Conservation (phyloP, 2,797 vertebrate genomes). For the Gobionotothen gibberifrons region DNA sequence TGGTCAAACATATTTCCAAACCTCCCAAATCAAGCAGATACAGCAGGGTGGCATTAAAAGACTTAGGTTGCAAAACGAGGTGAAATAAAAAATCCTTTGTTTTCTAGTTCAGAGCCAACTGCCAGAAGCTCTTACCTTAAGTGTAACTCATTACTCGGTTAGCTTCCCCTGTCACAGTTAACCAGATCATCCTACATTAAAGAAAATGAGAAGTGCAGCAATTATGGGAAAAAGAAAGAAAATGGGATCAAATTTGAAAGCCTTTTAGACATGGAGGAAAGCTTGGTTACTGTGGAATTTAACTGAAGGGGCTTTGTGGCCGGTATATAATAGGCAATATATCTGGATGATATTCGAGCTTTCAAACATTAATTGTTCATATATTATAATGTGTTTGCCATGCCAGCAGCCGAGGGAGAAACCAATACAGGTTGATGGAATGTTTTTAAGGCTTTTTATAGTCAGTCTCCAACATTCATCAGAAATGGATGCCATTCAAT, state of each 20-base stretch:
- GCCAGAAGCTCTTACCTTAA: slow-evolving; percentile 52
- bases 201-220: slow-evolving; percentile 76
- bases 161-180: slow-evolving; percentile 72
- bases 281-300: slow-evolving; percentile 48
- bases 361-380: slow-evolving; percentile 49
- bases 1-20: slow-evolving; percentile 1
- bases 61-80: neutral
- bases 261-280: slow-evolving; percentile 69
- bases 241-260: slow-evolving; percentile 72
- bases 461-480: neutral
- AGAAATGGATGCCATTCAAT: neutral
- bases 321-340: slow-evolving; percentile 58
- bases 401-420: slow-evolving; percentile 12
- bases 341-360: slow-evolving; percentile 42
- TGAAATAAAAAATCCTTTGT: slow-evolving; percentile 7
- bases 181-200: slow-evolving; percentile 77
- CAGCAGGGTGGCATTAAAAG: neutral
- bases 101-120: slow-evolving; percentile 18
- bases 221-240: slow-evolving; percentile 71
- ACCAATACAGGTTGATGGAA: slow-evolving; percentile 15
- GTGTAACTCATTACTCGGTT: slow-evolving; percentile 60
- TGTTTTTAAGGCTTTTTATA: slow-evolving; percentile 12
- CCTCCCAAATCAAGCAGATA: neutral
- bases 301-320: slow-evolving; percentile 59
- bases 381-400: slow-evolving; percentile 42